Percentiles rank a stretch among this genome's conserved stretches.
These are phyloP conservation scores for Lepilemur septentrionalis DNA, from an alignment of 2,797 vertebrate genomes.

Conservation along the genomic window DNA sequence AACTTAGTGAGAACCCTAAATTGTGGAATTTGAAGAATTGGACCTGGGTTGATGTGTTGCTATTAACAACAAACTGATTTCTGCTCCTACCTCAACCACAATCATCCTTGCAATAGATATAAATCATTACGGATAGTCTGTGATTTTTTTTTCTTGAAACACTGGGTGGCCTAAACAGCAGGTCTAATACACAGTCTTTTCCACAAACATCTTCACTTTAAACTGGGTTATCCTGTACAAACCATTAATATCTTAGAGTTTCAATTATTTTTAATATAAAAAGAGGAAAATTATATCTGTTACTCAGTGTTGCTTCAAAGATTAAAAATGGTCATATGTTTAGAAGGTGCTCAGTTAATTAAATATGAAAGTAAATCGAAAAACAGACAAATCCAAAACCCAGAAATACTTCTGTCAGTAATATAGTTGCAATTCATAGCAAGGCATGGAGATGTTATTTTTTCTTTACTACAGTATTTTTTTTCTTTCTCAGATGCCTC, in stretches of 20 bases:
- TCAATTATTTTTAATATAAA: slow-evolving; percentile 9
- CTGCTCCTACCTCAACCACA: background rate
- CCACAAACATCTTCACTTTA: background rate
- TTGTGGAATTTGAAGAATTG: background rate
- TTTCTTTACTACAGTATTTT: background rate
- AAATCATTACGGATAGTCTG: background rate
- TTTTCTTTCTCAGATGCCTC: background rate
- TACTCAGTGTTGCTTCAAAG: background rate
- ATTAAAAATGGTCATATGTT: background rate
- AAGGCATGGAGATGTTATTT: background rate
- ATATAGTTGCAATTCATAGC: background rate
- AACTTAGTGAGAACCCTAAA: background rate
- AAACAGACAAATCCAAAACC: background rate
- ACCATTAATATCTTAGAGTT: background rate
- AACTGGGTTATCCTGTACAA: background rate
- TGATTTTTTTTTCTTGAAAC: background rate
- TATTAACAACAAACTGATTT: background rate
- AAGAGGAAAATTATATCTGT: background rate
- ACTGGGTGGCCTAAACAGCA: background rate
- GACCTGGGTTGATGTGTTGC: background rate
- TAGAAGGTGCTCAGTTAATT: background rate
- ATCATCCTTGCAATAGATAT: background rate
- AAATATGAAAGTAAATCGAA: background rate
- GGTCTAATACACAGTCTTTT: background rate
- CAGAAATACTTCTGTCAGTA: background rate